Evolutionary conservation across 2,797 vertebrate genomes (phyloP).

Genomic region (Peromyscus attwateri): DNA sequence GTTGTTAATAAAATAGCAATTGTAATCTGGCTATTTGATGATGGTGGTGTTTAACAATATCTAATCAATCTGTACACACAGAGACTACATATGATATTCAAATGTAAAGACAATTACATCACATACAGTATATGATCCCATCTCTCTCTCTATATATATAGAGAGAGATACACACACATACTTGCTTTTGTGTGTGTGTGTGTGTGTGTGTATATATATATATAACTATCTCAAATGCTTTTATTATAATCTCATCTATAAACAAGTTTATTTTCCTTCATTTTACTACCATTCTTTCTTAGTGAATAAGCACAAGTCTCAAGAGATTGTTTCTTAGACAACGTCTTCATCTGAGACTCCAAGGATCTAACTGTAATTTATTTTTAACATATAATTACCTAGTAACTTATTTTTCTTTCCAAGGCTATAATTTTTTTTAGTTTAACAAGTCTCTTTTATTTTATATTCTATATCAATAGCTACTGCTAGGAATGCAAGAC

Average conservation of each 20-base stretch:
- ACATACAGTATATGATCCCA: not conserved
- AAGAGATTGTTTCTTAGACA: conserved; percentile 70
- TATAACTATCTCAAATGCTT: not conserved
- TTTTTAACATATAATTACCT: conserved; percentile 70
- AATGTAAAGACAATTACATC: not conserved
- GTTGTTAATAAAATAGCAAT: conserved; percentile 19
- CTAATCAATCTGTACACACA: not conserved
- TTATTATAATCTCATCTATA: not conserved
- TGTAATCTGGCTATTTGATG: conserved; percentile 14
- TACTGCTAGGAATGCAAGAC: not conserved
- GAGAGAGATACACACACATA: no score
- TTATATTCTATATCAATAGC: not conserved
- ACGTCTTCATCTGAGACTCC: not conserved
- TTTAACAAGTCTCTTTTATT: not conserved
- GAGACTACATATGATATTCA: not conserved
- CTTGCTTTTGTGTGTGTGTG: no score
- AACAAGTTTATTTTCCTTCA: not conserved
- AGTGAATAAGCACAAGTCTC: not conserved
- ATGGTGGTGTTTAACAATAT: not conserved
- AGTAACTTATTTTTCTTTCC: conserved; percentile 50
- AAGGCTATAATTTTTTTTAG: not conserved
- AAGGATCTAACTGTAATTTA: conserved; percentile 61
- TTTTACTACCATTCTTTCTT: not conserved
- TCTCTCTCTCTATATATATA: no score
- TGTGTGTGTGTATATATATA: no score